These are phyloP conservation scores for Pantherophis guttatus DNA, from an alignment of 2,113 vertebrate species.

Conservation along the genomic window DNA sequence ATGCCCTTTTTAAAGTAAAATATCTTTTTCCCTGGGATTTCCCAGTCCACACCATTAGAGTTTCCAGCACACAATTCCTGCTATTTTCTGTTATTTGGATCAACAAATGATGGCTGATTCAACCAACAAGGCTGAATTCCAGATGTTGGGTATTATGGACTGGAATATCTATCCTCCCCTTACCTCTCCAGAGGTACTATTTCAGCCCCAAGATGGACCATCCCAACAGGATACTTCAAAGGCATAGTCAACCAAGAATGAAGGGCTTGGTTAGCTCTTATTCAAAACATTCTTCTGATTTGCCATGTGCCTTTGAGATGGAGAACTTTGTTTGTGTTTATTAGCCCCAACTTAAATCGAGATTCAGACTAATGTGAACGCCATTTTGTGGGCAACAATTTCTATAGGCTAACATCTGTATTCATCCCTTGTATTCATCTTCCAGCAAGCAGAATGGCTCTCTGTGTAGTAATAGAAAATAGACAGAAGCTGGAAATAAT, in stretches of 20 bases:
- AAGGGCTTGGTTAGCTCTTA: not conserved
- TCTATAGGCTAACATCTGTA: conserved; percentile 48
- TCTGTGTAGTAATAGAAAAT: conserved; percentile 63
- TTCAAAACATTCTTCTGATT: not conserved
- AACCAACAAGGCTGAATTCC: not conserved
- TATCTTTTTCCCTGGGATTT: not conserved
- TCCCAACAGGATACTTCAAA: not conserved
- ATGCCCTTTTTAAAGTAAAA: not conserved
- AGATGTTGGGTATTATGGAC: not conserved
- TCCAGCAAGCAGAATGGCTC: conserved; percentile 47
- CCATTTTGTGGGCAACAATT: conserved; percentile 35
- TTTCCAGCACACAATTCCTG: not conserved
- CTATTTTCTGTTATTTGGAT: not conserved
- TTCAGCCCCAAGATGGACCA: not conserved
- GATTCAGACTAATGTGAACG: not conserved
- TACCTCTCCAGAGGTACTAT: not conserved
- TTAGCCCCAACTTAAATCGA: conserved; percentile 11
- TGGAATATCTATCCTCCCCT: not conserved
- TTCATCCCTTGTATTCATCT: conserved; percentile 51
- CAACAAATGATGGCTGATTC: not conserved
- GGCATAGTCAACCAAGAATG: not conserved
- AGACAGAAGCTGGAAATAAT: conserved; percentile 71
- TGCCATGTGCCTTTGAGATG: not conserved
- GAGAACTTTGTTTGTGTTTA: conserved; percentile 13
- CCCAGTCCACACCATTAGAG: not conserved